Conservation (phyloP, 1,140 invertebrate species). For the Hypothenemus hampei region DNA sequence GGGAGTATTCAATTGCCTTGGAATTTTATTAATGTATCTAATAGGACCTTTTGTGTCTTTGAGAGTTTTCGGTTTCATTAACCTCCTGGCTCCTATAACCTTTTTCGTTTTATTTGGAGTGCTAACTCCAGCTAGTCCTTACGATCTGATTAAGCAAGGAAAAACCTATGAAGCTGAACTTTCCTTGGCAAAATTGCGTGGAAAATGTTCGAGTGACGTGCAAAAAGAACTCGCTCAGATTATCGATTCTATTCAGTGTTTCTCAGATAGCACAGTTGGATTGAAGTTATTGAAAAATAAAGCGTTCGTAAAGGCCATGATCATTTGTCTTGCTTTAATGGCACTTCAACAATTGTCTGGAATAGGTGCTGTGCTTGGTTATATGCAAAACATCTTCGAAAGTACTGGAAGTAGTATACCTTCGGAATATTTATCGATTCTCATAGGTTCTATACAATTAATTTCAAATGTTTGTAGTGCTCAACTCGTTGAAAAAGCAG, state of each 20-base stretch:
- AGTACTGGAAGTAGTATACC: slow-evolving; percentile 55
- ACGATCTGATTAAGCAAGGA: slow-evolving; percentile 34
- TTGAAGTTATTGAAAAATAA: slow-evolving; percentile 47
- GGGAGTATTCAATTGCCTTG: slow-evolving; percentile 47
- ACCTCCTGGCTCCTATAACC: slow-evolving; percentile 44
- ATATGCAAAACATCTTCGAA: slow-evolving; percentile 66
- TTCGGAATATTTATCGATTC: slow-evolving; percentile 12
- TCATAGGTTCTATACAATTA: slow-evolving; percentile 20
- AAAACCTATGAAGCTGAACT: slow-evolving; percentile 8
- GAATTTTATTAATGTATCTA: slow-evolving; percentile 46
- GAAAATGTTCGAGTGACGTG: slow-evolving; percentile 41
- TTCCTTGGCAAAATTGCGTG: slow-evolving; percentile 26
- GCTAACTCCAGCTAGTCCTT: slow-evolving; percentile 68
- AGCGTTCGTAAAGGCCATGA: slow-evolving; percentile 58
- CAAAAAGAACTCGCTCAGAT: slow-evolving; percentile 54
- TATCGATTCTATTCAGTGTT: slow-evolving; percentile 45
- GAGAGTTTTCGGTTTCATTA: slow-evolving; percentile 48
- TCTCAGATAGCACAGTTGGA: slow-evolving; percentile 44
- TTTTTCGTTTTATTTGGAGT: slow-evolving; percentile 52
- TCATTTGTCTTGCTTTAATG: slow-evolving; percentile 64
- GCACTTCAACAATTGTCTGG: slow-evolving; percentile 71
- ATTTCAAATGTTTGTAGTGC: slow-evolving; percentile 6
- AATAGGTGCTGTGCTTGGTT: slow-evolving; percentile 77
- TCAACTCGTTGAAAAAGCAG: slow-evolving; percentile 41
- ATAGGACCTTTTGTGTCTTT: slow-evolving; percentile 58